A percentile compares a stretch with the other conserved stretches of the same genome.
Evolutionary conservation across 2,113 vertebrate species (phyloP).

Genomic region (Scophthalmus maximus): DNA sequence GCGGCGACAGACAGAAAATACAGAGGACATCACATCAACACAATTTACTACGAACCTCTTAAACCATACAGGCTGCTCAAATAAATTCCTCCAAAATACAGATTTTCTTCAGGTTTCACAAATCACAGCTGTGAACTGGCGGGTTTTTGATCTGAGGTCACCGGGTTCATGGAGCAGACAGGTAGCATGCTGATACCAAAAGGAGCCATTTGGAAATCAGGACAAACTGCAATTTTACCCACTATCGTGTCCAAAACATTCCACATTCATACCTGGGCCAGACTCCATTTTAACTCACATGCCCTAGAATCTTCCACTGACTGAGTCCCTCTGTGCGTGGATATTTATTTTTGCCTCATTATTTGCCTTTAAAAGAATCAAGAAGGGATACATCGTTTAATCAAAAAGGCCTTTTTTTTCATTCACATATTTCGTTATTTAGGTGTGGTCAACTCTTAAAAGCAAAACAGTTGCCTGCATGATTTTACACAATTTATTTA

Average conservation of each 20-base stretch:
- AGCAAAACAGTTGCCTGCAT: too few species aligned
- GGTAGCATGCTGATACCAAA: conserved; percentile 14
- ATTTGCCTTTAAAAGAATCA: too few species aligned
- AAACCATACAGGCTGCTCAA: not conserved
- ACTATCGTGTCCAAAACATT: conserved; percentile 30
- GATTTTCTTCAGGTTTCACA: not conserved
- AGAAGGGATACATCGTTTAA: too few species aligned
- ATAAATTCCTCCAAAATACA: not conserved
- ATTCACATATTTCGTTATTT: too few species aligned
- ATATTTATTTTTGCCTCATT: conserved; percentile 14
- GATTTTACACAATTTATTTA: too few species aligned
- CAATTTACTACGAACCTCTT: not conserved
- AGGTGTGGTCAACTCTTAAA: too few species aligned
- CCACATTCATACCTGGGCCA: conserved; percentile 10
- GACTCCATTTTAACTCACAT: conserved; percentile 3
- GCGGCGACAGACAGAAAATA: not conserved
- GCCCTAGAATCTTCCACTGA: conserved; percentile 5
- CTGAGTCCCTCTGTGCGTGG: conserved; percentile 14
- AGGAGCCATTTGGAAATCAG: conserved; percentile 5
- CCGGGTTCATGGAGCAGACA: conserved; percentile 32
- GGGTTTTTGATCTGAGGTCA: conserved; percentile 38
- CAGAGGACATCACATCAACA: not conserved
- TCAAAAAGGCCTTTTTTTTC: too few species aligned
- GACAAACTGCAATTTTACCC: conserved; percentile 16
- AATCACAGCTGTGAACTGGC: not conserved